These are phyloP conservation scores for Drosophila bocqueti DNA, from an alignment of 1,140 invertebrate genomes.

Conservation along the genomic window DNA sequence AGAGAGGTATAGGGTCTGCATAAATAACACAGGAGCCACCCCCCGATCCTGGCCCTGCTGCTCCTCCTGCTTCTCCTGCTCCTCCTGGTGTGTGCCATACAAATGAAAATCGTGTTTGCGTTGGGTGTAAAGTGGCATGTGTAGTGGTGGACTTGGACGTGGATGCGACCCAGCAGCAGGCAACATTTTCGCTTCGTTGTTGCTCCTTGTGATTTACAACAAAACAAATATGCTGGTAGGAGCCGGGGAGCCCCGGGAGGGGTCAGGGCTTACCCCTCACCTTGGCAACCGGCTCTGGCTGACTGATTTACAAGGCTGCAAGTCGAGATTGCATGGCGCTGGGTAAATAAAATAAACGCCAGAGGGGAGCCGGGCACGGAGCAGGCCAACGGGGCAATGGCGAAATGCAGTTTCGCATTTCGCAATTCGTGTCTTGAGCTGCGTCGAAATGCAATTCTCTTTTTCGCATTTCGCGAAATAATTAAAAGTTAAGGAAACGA, in stretches of 20 bases:
- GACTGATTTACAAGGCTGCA: constrained; percentile 82
- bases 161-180: constrained; percentile 17
- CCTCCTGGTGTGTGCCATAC: constrained; percentile 58
- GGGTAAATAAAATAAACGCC: constrained; percentile 81
- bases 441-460: constrained; percentile 76
- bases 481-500: constrained; percentile 76
- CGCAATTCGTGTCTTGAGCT: constrained; percentile 41
- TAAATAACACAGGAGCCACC: constrained; percentile 61
- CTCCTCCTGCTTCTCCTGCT: background rate
- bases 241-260: background rate
- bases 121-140: constrained; percentile 81
- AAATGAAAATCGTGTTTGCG: constrained; percentile 82
- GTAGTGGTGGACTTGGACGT: constrained; percentile 50
- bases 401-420: constrained; percentile 49
- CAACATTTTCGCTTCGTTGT: constrained; percentile 75
- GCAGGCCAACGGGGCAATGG: constrained; percentile 15
- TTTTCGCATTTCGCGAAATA: constrained; percentile 81
- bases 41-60: background rate
- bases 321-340: constrained; percentile 76
- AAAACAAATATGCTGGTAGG: constrained; percentile 77
- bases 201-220: constrained; percentile 81
- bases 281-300: constrained; percentile 55
- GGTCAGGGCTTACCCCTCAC: constrained; percentile 57
- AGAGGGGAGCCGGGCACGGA: background rate
- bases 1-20: constrained; percentile 68